A percentile compares a stretch with the other conserved stretches of the same genome.
Conservation (phyloP, 1,140 invertebrate species). For the Cephus cinctus region DNA sequence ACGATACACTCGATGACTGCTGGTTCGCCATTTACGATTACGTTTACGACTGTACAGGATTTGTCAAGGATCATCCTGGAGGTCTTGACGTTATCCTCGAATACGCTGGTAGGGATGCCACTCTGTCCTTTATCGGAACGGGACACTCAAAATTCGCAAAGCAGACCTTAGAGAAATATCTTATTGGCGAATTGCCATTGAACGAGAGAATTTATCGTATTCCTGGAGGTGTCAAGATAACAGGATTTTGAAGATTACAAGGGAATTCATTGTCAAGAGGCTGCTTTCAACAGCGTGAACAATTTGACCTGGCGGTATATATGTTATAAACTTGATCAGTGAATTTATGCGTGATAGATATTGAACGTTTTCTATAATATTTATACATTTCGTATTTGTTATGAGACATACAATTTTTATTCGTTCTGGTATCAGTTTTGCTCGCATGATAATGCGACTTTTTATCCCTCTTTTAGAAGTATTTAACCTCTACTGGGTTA, state of each 20-base stretch:
- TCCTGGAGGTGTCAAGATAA: slow-evolving; percentile 46
- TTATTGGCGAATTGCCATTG: slow-evolving; percentile 71
- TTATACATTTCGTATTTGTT: too few relatives aligned
- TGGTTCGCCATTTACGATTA: slow-evolving; percentile 75
- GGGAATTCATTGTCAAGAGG: too few relatives aligned
- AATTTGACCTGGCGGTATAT: too few relatives aligned
- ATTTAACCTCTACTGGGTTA: too few relatives aligned
- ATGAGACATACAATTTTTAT: too few relatives aligned
- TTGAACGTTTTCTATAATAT: too few relatives aligned
- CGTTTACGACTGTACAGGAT: slow-evolving; percentile 73
- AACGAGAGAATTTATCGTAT: slow-evolving; percentile 70
- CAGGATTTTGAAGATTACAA: slow-evolving; percentile 10
- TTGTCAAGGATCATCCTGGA: slow-evolving; percentile 80
- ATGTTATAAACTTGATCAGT: too few relatives aligned
- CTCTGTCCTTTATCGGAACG: slow-evolving; percentile 76
- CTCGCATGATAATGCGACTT: too few relatives aligned
- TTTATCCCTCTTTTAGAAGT: too few relatives aligned
- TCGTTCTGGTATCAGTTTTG: too few relatives aligned
- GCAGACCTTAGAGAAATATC: slow-evolving; percentile 62
- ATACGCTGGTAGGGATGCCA: slow-evolving; percentile 84
- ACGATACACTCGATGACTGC: slow-evolving; percentile 65
- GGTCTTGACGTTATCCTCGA: slow-evolving; percentile 82
- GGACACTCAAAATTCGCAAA: slow-evolving; percentile 71
- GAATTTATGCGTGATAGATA: too few relatives aligned
- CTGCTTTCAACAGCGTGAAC: too few relatives aligned